Base-by-base conservation (phyloP, 1,140 invertebrate genomes). In the Habropoda laboriosa region DNA sequence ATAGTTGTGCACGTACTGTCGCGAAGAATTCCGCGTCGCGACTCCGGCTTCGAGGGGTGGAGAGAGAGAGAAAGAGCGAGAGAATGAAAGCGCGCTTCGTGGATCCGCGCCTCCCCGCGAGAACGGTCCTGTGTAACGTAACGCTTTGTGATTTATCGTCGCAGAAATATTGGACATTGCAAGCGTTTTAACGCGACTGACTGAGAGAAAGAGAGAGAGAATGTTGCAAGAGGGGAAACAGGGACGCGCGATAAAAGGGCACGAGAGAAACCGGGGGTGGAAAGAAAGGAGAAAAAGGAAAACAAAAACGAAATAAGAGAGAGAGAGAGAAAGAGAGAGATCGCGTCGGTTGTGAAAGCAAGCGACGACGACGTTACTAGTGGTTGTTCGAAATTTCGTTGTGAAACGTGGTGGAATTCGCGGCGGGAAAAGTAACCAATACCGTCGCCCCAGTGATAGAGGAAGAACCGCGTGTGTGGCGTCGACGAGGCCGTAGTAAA, bases 91-190 rank as follows among this genome's bases (percentile, higher is more conserved):
- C 64, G 30, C 6, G 18, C n/a, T n/a, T 49, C 53, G 42, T 24
- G 32, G 57, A 27, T 38, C 32, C n/a, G 4, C 42, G n/a, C n/a
- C 64, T 10, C n/a, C 24, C 55, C 16, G 2, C n/a, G n/a, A n/a
- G n/a, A 30, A 18, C 58, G 10, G n/a, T 21, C 5, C 38, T 18
- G 18, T 42, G 76, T 63, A 63, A 73, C 57, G 45, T 10, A 13
- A 21, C n/a, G 76, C 70, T 73, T 79, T 79, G 58, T 63, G 76
- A 79, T 63, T 63, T 79, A 79, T 79, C 55, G 76, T 79, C 68
- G 67, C 57, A 61, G 68, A 79, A 79, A 79, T 60, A 79, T 79
- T 63, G 55, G 58, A 72, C 76, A 58, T 61, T 53, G 57, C 76
- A 5, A 53, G 21, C 45, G 58, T 63, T 79, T 73, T 32, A 73